phyloP scores from a whole-genome alignment of 2,888 invertebrate species.

The Andricus quercusramuli region DNA sequence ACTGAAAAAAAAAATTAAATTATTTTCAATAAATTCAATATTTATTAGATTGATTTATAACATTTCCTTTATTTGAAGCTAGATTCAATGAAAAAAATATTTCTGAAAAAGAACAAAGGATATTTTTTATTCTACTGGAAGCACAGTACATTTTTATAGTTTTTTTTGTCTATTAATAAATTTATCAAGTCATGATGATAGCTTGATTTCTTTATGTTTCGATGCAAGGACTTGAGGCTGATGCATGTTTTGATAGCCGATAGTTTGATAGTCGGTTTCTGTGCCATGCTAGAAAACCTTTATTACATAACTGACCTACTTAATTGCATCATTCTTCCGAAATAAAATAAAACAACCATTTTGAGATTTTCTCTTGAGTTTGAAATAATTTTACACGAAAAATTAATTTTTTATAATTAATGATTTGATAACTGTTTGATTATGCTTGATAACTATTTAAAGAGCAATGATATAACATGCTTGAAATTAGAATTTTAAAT shows the following conservation, averaged over 20 bases:
- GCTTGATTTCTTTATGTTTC: background rate
- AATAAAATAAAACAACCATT: no score
- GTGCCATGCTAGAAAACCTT: background rate
- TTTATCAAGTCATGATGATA: constrained; percentile 14
- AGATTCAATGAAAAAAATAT: background rate
- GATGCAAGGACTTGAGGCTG: constrained; percentile 1
- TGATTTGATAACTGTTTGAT: no score
- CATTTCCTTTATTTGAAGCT: background rate
- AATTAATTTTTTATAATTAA: no score
- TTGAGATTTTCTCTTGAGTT: no score
- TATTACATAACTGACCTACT: constrained; percentile 16
- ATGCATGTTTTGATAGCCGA: constrained; percentile 21
- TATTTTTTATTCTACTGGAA: no score
- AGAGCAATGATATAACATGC: no score
- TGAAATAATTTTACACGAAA: background rate
- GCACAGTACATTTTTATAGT: background rate
- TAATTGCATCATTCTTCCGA: background rate
- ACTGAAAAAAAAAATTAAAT: constrained; percentile 50
- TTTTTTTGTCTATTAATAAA: background rate
- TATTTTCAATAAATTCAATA: background rate
- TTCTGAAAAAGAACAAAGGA: no score
- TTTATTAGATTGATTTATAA: background rate
- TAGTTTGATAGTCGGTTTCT: constrained; percentile 13
- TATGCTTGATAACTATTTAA: no score
- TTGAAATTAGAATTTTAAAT: no score